Evolutionary conservation across 2,113 vertebrate genomes (phyloP).

Genomic region (Lipophrys pholis): DNA sequence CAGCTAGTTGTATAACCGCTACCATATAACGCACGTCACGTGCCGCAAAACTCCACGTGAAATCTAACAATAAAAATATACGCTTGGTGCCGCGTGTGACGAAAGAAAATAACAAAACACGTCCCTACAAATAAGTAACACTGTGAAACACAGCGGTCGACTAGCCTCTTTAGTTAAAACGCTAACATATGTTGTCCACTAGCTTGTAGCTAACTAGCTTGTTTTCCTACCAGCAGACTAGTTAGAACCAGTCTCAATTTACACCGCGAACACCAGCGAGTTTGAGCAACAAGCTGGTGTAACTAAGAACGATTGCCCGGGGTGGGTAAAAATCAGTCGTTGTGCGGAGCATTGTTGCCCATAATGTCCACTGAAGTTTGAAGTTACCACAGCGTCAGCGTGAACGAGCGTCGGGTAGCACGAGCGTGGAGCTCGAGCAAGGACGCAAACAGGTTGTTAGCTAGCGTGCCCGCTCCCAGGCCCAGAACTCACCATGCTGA

Average conservation of each 20-base stretch:
- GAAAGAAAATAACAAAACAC: accelerated
- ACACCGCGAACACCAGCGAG: conserved; percentile 6
- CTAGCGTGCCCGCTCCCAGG: conserved; percentile 46
- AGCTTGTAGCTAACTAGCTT: conserved; percentile 55
- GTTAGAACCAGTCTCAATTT: conserved; percentile 37
- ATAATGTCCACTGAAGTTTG: background rate
- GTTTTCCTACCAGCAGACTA: conserved; percentile 45
- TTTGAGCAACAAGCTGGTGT: background rate
- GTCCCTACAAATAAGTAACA: accelerated
- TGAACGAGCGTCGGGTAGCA: background rate
- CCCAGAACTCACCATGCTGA: conserved; percentile 80
- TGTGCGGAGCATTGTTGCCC: accelerated
- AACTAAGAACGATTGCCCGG: background rate
- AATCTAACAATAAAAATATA: background rate
- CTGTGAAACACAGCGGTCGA: background rate
- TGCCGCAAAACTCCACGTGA: conserved; percentile 16
- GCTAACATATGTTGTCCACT: conserved; percentile 16
- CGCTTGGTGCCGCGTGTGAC: too few species aligned
- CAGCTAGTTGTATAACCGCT: conserved; percentile 55
- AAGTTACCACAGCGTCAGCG: background rate
- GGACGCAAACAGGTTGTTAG: conserved; percentile 75
- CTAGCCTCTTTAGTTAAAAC: background rate
- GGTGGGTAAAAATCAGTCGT: background rate
- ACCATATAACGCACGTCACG: conserved; percentile 50
- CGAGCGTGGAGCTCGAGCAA: conserved; percentile 18